Percentiles rank a stretch among this genome's conserved stretches.
Evolutionary conservation across 2,797 vertebrate genomes (phyloP).

Genomic region (Acrossocheilus wenchowensis): DNA sequence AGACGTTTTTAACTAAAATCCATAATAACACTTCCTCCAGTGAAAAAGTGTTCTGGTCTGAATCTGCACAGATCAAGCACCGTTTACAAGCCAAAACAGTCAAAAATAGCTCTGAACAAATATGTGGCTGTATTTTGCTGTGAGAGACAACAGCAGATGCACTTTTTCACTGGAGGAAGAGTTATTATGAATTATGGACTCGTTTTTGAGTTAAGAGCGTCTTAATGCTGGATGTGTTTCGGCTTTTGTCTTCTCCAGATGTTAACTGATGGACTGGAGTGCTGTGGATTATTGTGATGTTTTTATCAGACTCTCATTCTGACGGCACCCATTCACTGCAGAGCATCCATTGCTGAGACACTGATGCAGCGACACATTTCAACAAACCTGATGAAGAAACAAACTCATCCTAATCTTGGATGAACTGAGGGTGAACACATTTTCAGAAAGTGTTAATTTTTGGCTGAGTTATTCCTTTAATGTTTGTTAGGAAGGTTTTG

Average conservation of each 20-base stretch:
- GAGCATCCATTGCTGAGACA: background rate
- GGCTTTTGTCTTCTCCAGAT: background rate
- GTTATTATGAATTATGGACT: background rate
- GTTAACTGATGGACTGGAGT: background rate
- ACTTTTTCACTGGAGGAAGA: background rate
- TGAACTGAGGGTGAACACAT: background rate
- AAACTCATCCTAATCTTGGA: background rate
- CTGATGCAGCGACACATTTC: background rate
- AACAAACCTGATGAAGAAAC: background rate
- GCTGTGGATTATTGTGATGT: too few relatives aligned
- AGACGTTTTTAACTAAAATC: too few relatives aligned
- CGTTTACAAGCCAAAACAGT: too few relatives aligned
- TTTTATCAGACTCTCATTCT: background rate
- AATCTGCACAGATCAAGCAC: too few relatives aligned
- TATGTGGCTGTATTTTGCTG: too few relatives aligned
- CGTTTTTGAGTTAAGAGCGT: fast-evolving
- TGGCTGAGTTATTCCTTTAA: background rate
- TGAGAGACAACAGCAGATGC: too few relatives aligned
- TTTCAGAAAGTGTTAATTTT: background rate
- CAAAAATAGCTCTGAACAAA: too few relatives aligned
- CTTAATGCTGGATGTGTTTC: background rate
- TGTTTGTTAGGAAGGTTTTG: background rate
- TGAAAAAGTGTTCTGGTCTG: too few relatives aligned
- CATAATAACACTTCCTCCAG: too few relatives aligned
- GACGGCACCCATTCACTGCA: constrained; percentile 5